Evolutionary conservation across 2,888 invertebrate species (phyloP).

Genomic region (Euplagia quadripunctaria): DNA sequence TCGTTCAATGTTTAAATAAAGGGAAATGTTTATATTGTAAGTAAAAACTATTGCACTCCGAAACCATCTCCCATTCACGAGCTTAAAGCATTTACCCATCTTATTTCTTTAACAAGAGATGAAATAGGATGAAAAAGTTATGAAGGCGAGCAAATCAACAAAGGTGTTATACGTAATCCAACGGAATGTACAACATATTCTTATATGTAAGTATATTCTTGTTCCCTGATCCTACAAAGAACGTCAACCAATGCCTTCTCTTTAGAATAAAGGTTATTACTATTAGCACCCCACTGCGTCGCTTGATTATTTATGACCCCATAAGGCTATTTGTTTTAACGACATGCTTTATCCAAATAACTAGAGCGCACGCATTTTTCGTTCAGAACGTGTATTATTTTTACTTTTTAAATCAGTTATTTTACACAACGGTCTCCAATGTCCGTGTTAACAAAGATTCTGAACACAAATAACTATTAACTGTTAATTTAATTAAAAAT

Average conservation of each 20-base stretch:
- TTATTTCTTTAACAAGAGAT: background rate
- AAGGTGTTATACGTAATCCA: background rate
- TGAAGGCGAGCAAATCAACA: background rate
- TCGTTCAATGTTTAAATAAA: too few species aligned
- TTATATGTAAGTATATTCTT: background rate
- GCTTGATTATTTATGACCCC: conserved; percentile 51
- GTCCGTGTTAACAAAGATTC: background rate
- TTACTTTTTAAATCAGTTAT: conserved; percentile 28
- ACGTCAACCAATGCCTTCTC: background rate
- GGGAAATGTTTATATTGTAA: background rate
- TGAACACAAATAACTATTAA: background rate
- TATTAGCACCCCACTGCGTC: conserved; percentile 36
- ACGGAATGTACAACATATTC: background rate
- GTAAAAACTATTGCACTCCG: background rate
- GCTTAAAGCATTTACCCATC: background rate
- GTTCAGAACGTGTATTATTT: conserved; percentile 22
- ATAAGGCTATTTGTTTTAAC: conserved; percentile 49
- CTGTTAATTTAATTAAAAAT: background rate
- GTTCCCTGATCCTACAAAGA: background rate
- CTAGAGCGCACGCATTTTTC: conserved; percentile 49
- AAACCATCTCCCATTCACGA: background rate
- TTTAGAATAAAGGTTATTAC: conserved; percentile 26
- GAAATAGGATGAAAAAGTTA: background rate
- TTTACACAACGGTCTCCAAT: too few species aligned
- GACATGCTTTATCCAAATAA: conserved; percentile 47